Base-by-base conservation (phyloP, 2,797 vertebrate species). In the Pipistrellus pipistrellus region DNA sequence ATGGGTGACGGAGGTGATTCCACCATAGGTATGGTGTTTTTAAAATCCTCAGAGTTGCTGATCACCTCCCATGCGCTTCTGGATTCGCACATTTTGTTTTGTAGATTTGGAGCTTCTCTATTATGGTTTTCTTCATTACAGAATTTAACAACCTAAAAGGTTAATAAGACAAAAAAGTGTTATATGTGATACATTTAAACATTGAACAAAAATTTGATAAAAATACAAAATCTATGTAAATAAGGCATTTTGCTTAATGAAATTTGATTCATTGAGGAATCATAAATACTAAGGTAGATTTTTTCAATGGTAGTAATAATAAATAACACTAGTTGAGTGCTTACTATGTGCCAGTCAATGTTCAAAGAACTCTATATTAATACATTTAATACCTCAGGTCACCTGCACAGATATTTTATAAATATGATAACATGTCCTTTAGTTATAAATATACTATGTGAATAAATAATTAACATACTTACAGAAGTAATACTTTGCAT, bases 31-130 rank as follows among this genome's bases (percentile, higher is more conserved):
- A 2, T 15, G 0, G 93, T 96, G 66, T 57, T 95, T 1, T 0
- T 82, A 44, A 97, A 97, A 87, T 99, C 98, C 25, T 96, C 78
- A 48, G 98, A 98, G 4, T 80, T 88, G 73, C 96, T 97, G 35
- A 98, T 98, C 13, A 98, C 96, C 3, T 98, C 98, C 98, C 98
- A 98, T 0, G 95, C 98, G 77, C 98, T 98, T 95, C 92, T 98
- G 35, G 66, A 82, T 18, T 90, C 8, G 30, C 98, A 98, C 30
- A 98, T 96, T 59, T 88, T 41, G 84, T 99, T 99, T 64, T 98
- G 98, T 93, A 97, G 89, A 91, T 96, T 98, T 93, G 98, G 98
- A 71, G 98, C 98, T 51, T 98, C 96, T 25, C 0, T 11, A 27
- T 98, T 99, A 91, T 99, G 98, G 20, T 86, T 98, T 55, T 96